Evolutionary conservation across 1,140 invertebrate species (phyloP), one percentile per base, ranked within the genome.

Genomic region (Camponotus floridanus): DNA sequence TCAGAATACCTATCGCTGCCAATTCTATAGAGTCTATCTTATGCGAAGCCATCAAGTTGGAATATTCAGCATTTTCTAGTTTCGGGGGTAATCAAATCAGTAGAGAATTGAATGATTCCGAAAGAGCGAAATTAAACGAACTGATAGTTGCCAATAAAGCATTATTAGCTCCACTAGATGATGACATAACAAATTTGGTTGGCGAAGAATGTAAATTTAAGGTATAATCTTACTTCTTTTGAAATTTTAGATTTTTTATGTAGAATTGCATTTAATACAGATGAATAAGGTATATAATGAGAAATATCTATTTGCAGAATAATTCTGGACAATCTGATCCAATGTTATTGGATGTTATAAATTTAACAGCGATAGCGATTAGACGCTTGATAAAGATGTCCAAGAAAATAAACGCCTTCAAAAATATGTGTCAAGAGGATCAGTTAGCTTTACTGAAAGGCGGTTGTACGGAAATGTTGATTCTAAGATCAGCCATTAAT

Each of bases 301-400:
- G 1, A 21, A 62, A 55, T 26, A 74, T 87, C 67, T 42, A 0
- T 55, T 90, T 86, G 31, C 33, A 89, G 84, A 74, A 81, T 87
- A 95, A 95, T 74, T 95, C 96, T 76, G 95, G 95, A 65, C 95
- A 96, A 79, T 96, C 96, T 57, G 97, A 98, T 94, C 97, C 97
- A 0, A 96, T 96, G 51, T 94, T 98, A 1, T 95, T 98, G 64
- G 97, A 97, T 90, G 97, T 98, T 6, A 98, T 98, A 68, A 98
- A 98, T 95, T 95, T 99, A 91, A 99, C 98, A 0, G 98, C 98
- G 3, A 97, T 98, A 79, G 98, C 98, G 3, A 99, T 99, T 87
- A 95, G 98, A 78, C 95, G 98, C 55, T 95, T 99, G 31, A 99
- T 99, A 89, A 98, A 98, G 94, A 98, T 98, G 97, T 97, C 98